Conservation (phyloP, 2,888 invertebrate species). For the Drosophila pseudotakahashii region DNA sequence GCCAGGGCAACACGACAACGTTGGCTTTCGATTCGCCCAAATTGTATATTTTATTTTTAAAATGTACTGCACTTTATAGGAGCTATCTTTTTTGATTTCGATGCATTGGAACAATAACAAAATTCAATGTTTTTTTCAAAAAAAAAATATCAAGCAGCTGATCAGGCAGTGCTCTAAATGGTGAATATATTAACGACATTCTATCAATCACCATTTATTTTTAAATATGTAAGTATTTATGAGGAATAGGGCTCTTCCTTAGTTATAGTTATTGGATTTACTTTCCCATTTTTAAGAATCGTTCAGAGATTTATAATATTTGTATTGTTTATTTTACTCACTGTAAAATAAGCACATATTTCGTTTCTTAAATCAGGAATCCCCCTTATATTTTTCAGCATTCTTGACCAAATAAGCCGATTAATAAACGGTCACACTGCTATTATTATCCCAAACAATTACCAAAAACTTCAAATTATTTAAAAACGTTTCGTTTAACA, state of each 20-base stretch:
- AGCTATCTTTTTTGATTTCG: neutral
- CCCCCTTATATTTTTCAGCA: neutral
- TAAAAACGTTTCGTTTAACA: neutral
- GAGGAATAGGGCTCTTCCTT: no score
- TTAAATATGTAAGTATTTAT: no score
- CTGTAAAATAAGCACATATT: neutral
- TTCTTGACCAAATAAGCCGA: neutral
- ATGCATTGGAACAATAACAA: neutral
- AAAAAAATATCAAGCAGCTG: slow-evolving; percentile 1
- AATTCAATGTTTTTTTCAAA: neutral
- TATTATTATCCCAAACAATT: neutral
- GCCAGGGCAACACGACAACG: slow-evolving; percentile 6
- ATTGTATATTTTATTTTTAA: neutral
- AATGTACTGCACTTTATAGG: neutral
- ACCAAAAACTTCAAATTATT: neutral
- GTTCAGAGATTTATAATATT: no score
- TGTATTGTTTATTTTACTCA: neutral
- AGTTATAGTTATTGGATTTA: no score
- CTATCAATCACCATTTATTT: no score
- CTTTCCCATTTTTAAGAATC: neutral
- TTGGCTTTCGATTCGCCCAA: slow-evolving; percentile 2
- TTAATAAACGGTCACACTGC: neutral
- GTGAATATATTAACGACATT: neutral
- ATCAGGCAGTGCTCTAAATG: neutral
- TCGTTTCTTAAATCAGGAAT: neutral